Evolutionary conservation across 92 coral and sea anemone genomes (phyloP).

Genomic region (Nematostella vectensis): DNA sequence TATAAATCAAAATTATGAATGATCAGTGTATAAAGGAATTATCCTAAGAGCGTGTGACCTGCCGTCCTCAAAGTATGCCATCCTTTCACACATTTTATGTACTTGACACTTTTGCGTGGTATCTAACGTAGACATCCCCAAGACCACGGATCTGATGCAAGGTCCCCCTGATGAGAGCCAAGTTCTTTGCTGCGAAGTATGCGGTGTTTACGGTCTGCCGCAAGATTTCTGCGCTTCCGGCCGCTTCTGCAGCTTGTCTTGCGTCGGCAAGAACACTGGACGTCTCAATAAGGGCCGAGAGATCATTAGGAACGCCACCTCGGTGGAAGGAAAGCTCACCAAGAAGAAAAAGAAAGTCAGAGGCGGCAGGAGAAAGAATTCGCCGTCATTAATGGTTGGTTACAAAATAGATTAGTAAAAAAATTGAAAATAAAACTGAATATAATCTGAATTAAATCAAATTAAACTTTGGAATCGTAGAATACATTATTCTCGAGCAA

Average conservation of each 20-base stretch:
- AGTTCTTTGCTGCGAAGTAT: slow-evolving; percentile 90
- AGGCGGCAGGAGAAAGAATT: slow-evolving; percentile 18
- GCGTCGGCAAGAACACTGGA: slow-evolving; percentile 96
- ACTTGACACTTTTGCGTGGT: too few species aligned
- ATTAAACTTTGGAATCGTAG: too few species aligned
- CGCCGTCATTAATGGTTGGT: slow-evolving; percentile 5
- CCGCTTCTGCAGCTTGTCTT: slow-evolving; percentile 88
- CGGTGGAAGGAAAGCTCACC: slow-evolving; percentile 67
- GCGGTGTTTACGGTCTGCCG: slow-evolving; percentile 92
- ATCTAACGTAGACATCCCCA: too few species aligned
- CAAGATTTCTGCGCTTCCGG: slow-evolving; percentile 94
- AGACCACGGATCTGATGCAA: slow-evolving; percentile 21
- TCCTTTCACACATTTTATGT: too few species aligned
- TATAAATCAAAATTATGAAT: too few species aligned
- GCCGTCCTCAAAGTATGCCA: too few species aligned
- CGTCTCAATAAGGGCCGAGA: slow-evolving; percentile 93
- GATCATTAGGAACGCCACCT: slow-evolving; percentile 45
- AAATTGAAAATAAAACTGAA: too few species aligned
- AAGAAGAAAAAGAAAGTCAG: slow-evolving; percentile 75
- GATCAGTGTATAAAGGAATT: slow-evolving; percentile 2
- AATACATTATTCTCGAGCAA: too few species aligned
- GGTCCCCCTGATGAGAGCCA: slow-evolving; percentile 73
- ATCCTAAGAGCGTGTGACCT: too few species aligned
- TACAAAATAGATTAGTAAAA: too few species aligned
- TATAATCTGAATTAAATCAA: too few species aligned